Conservation (phyloP, 2,797 vertebrate species). For the Lutjanus argentimaculatus region DNA sequence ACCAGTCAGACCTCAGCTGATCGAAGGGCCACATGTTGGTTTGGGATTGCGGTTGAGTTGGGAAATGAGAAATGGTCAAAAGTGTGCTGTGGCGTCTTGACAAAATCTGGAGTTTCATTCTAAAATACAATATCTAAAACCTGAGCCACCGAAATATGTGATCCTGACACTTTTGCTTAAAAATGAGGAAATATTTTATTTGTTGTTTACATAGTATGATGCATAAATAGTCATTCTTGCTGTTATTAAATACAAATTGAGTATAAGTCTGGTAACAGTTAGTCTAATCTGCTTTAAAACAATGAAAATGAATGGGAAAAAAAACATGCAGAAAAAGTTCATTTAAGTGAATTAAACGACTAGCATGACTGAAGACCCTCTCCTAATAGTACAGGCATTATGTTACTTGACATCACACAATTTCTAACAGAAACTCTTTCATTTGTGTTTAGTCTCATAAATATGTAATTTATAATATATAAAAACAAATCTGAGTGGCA, state of each 20-base stretch:
- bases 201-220: background rate
- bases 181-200: background rate
- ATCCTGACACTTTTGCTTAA: background rate
- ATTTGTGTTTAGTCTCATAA: too few species aligned
- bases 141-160: background rate
- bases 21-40: constrained; percentile 64
- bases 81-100: constrained; percentile 14
- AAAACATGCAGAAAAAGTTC: background rate
- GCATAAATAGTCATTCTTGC: background rate
- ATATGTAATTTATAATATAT: too few species aligned
- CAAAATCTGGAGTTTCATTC: constrained; percentile 41
- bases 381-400: too few species aligned
- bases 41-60: background rate
- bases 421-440: too few species aligned
- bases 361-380: background rate
- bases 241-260: background rate
- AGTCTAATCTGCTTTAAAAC: too few species aligned
- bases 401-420: too few species aligned
- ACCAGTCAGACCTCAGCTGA: constrained; percentile 28
- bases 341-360: background rate
- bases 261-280: background rate
- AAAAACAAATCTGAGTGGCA: too few species aligned
- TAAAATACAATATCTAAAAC: constrained; percentile 27
- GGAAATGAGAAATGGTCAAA: constrained; percentile 42
- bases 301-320: too few species aligned